Evolutionary conservation across 1,140 invertebrate species (phyloP), one percentile per base, ranked within the genome.

Genomic region (Apolygus lucorum): DNA sequence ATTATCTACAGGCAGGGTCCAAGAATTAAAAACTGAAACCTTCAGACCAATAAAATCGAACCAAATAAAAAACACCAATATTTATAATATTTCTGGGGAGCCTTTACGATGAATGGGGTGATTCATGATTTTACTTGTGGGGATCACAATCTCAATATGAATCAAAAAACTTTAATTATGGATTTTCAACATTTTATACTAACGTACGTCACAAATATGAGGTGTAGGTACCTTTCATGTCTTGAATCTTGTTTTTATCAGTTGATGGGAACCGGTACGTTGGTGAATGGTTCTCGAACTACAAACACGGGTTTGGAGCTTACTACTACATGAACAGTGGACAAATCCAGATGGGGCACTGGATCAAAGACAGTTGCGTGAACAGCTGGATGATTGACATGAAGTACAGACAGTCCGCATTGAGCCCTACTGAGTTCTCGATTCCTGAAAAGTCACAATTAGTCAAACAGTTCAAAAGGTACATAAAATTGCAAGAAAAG

Each of bases 211-310:
- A n/a, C n/a, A n/a, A n/a, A n/a, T n/a, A n/a, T n/a, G n/a, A n/a
- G n/a, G n/a, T n/a, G n/a, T n/a, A n/a, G n/a, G n/a, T n/a, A n/a
- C n/a, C n/a, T 71, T 63, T 34, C 24, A 62, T 72, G 72, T 52
- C 14, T 25, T 21, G 26, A 21, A 28, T 63, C 28, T 65, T 78
- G 1, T n/a, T 49, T 67, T 67, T 49, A 8, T 63, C 73, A 42
- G 64, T 14, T n/a, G 83, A 85, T 75, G 82, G 83, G 1, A 86
- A 86, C 74, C 78, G 83, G 27, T 88, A 85, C 73, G 85, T 87
- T 77, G 86, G 86, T 0, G 73, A 81, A 49, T 87, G 84, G 81
- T 69, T 77, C 17, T 74, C 78, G 13, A 82, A 83, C 70, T 70
- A 78, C 34, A 87, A 85, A 74, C 77, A 83, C 73, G 86, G 86